Evolutionary conservation across 2,113 vertebrate genomes (phyloP).

Genomic region (Macquaria australasica): DNA sequence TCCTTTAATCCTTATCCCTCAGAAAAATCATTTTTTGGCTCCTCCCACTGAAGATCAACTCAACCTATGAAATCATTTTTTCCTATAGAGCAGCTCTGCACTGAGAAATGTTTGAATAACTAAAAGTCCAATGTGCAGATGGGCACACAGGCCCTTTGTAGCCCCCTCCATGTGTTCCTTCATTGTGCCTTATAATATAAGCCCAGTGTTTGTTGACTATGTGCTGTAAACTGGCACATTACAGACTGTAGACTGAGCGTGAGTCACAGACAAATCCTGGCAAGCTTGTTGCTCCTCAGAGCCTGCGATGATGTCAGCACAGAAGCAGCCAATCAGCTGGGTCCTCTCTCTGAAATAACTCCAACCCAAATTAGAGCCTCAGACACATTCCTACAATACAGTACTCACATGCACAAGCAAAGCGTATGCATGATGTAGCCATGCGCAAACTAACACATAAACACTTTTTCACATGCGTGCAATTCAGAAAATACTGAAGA

Average conservation of each 20-base stretch:
- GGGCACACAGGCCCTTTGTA: slow-evolving; percentile 36
- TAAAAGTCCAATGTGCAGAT: slow-evolving; percentile 45
- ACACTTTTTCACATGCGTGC: neutral
- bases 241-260: slow-evolving; percentile 50
- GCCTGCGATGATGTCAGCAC: slow-evolving; percentile 47
- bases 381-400: slow-evolving; percentile 17
- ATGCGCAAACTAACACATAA: neutral
- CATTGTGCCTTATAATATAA: slow-evolving; percentile 54
- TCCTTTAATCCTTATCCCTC: neutral
- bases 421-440: neutral
- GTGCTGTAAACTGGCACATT: slow-evolving; percentile 56
- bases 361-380: slow-evolving; percentile 22
- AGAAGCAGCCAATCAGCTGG: slow-evolving; percentile 38
- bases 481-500: neutral
- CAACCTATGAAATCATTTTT: neutral
- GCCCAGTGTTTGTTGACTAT: slow-evolving; percentile 60
- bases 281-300: slow-evolving; percentile 35
- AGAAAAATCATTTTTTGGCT: neutral
- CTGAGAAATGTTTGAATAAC: slow-evolving; percentile 12
- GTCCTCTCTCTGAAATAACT: slow-evolving; percentile 33
- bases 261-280: slow-evolving; percentile 67
- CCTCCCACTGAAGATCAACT: slow-evolving; percentile 1
- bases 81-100: neutral
- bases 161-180: slow-evolving; percentile 52
- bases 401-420: neutral